phyloP scores from a whole-genome alignment of 2,797 vertebrate species.

The Rhynchonycteris naso region DNA sequence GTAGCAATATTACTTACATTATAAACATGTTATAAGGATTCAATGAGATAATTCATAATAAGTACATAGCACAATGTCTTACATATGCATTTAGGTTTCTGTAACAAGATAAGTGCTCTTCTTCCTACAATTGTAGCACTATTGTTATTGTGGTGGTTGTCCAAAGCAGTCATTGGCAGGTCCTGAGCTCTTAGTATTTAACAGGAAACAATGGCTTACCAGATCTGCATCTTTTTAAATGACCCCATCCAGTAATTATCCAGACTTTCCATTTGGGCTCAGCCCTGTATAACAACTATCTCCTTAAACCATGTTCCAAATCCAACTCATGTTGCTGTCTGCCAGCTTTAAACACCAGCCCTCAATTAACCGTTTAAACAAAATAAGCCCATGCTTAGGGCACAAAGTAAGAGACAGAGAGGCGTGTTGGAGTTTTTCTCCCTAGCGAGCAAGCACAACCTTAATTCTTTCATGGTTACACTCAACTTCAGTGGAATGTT shows the following conservation, averaged over 20 bases:
- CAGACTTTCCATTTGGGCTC: neutral
- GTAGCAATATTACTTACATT: neutral
- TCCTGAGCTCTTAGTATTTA: neutral
- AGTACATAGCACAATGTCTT: neutral
- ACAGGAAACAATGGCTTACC: constrained; percentile 5
- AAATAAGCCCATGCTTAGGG: neutral
- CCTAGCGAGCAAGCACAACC: neutral
- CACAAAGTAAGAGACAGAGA: neutral
- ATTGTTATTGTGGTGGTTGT: neutral
- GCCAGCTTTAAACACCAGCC: neutral
- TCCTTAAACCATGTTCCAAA: neutral
- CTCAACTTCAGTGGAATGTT: neutral
- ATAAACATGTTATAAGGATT: neutral
- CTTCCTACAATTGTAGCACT: neutral
- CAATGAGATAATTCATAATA: neutral
- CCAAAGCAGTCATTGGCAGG: neutral
- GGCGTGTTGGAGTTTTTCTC: neutral
- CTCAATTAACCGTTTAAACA: neutral
- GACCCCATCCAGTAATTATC: neutral
- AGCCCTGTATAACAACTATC: neutral
- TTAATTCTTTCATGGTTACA: neutral
- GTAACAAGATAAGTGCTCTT: constrained; percentile 7
- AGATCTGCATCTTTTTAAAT: constrained; percentile 20
- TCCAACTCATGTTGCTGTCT: neutral
- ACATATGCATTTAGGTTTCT: neutral